phyloP scores from a whole-genome alignment of 2,797 vertebrate genomes.

The Crypturellus tataupa region DNA sequence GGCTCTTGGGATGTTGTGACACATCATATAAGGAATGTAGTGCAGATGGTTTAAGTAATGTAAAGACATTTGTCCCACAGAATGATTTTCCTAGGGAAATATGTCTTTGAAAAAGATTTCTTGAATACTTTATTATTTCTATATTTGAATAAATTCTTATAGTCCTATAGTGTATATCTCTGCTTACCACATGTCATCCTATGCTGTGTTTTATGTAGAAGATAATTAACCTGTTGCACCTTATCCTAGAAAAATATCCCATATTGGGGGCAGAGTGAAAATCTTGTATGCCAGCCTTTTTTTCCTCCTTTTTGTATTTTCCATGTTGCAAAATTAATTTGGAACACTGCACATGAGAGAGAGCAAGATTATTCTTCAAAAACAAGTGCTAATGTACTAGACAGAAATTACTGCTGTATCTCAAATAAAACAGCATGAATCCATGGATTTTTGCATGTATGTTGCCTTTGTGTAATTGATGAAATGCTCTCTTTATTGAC shows the following conservation, averaged over 20 bases:
- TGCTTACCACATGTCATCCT: accelerated
- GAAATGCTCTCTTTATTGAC: not conserved
- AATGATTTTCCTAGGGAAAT: not conserved
- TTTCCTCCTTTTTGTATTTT: not conserved
- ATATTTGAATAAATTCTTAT: too few relatives aligned
- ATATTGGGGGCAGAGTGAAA: accelerated
- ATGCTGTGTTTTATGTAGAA: not conserved
- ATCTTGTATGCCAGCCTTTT: not conserved
- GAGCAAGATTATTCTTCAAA: not conserved
- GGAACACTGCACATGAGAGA: not conserved
- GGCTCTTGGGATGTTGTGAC: not conserved
- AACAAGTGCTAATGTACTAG: not conserved
- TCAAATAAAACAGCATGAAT: not conserved
- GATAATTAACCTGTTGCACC: not conserved
- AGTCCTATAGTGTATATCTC: not conserved
- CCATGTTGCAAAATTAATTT: not conserved
- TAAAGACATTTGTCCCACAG: not conserved
- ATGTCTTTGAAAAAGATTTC: not conserved
- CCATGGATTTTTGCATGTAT: not conserved
- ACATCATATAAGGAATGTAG: not conserved
- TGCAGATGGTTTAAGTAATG: not conserved
- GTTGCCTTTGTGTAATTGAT: not conserved
- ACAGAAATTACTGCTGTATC: not conserved
- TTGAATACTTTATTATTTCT: not conserved
- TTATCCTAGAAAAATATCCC: not conserved